Evolutionary conservation across 2,888 invertebrate species (phyloP), one percentile per base, ranked within the genome.

Genomic region (Melangyna quadrimaculata): DNA sequence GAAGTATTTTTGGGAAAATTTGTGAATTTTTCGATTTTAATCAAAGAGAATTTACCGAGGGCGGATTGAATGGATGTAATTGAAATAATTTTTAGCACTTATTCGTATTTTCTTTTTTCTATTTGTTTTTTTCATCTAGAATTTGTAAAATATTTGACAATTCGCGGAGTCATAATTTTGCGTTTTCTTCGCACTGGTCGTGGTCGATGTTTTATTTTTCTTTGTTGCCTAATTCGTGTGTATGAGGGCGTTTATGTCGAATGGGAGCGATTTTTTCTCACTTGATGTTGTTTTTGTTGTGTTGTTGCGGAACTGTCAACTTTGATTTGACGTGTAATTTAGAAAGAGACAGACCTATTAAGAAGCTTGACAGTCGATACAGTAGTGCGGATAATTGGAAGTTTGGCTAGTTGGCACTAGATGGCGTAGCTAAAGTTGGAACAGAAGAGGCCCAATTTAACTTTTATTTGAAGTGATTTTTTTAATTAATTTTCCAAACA

Each of bases 141-240:
- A 86, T 69, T 59, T 27, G 48, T 51, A n/a, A 73, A 73, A 78
- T 78, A 72, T 78, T 81, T 86, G 77, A 86, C 81, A 86, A 86
- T 78, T 78, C 81, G 86, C 86, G 81, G 40, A 81, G 81, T 81
- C 86, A 86, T 59, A 22, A 78, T 81, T 84, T 86, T 57, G 73
- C 59, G 57, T 70, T 73, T 72, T 72, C 59, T 65, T 27, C 3
- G 17, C 24, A 32, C 43, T 43, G 29, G 9, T 19, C 10, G 40
- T 37, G 71, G 75, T 77, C 72, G 80, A 80, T 86, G 80, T 72
- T 81, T 86, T 86, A 81, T 86, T 86, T 80, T 86, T 43, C 72
- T 77, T 70, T 81, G 75, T 81, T 86, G 43, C 43, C 2, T 3
- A 24, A 14, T 57, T 48, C 32, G 43, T 53, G 10, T 35, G 61